Evolutionary conservation across 1,140 invertebrate genomes (phyloP), one percentile per base, ranked within the genome.

Genomic region (Bombus ignitus): DNA sequence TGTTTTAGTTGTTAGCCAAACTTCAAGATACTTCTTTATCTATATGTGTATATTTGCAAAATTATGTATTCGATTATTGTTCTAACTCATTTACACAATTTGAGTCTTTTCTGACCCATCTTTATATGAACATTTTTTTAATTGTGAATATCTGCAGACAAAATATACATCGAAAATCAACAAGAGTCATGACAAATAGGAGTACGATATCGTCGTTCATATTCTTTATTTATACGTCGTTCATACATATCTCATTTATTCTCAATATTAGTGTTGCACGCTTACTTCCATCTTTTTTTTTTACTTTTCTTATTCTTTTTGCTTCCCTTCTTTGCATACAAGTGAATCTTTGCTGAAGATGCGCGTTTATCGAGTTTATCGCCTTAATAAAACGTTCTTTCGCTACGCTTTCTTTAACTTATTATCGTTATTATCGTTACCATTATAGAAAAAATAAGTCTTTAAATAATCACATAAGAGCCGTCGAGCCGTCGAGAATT

Each of bases 391-490:
- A 93, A 93, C 92, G 89, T 92, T 93, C 86, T 87, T 93, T 90
- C 88, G 89, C 93, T 94, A 93, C 92, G 91, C 88, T 77, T 92
- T 68, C 44, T 62, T 94, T 93, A 92, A 92, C 92, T 93, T 93
- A 93, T 90, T 92, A 87, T 93, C 90, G 86, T 92, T 93, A 91
- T 91, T 90, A 93, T 93, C 86, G 90, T 93, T 93, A 93, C 92
- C 90, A 81, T 94, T 94, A 95, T 95, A 95, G 93, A 94, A 95
- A 95, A 95, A 95, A 94, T 94, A 94, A 95, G 94, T 95, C 94
- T 95, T 95, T 94, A 94, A 95, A 95, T 94, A 95, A 95, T 95
- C 93, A 95, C 94, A 95, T 94, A 95, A 95, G 90, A 94, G 92
- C 93, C 88, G 87, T 90, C 92, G 91, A 94, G 92, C 89, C 91